Base-by-base conservation (phyloP, 1,140 invertebrate species). In the Littorina saxatilis region DNA sequence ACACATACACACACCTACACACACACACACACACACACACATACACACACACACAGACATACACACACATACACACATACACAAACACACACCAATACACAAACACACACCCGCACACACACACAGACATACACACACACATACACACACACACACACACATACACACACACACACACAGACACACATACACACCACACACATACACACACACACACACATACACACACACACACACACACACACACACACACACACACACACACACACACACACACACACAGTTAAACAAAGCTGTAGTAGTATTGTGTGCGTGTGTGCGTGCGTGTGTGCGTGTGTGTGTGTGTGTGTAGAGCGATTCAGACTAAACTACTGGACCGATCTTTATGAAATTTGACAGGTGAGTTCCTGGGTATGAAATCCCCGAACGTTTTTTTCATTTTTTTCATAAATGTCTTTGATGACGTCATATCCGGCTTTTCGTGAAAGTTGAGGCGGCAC, bases 191-290 rank as follows among this genome's bases (percentile, higher is more conserved):
- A 32, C 5, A 35, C 32, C 13, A 13, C 7, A 32, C 63, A 68
- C 15, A 68, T 3, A 32, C 32, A 37, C 5, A 35, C 63, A 37
- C 5, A 37, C 68, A 40, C 35, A 40, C 68, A 40, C 35, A 70
- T 37, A 70, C 35, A 70, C 35, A 70, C 37, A 70, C 68, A 70
- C 17, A 37, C 68, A 70, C 37, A 70, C 68, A 40, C 9, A 39
- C 17, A 40, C 17, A 43, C 37, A 70, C 37, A 40, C 68, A 40
- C 2, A 70, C 68, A 40, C 35, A 43, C 35, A 23, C 2, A 70
- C 68, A 15, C 9, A 37, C 37, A 70, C 35, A 40, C 35, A 43
- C 35, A 40, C 68, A 70, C 68, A 70, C 68, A 70, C 68, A 70
- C 35, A 70, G 35, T 40, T 37, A 70, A 35, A 70, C 39, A 70